Evolutionary conservation across 2,888 invertebrate species (phyloP), one percentile per base, ranked within the genome.

Genomic region (Diaprepes abbreviatus): DNA sequence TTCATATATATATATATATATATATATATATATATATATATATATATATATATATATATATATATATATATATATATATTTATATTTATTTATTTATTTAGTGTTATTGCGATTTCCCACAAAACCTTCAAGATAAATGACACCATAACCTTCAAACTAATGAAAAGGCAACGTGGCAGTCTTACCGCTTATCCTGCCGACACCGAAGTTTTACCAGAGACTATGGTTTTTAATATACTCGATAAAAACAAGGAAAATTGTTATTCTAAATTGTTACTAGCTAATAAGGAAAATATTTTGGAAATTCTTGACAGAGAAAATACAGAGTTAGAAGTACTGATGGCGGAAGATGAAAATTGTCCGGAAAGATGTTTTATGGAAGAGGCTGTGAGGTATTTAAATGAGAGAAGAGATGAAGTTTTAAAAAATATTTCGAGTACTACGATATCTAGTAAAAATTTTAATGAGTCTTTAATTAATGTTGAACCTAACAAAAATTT

Each of bases 321-420:
- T 62, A 80, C 78, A 2, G 93, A 94, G 80, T 86, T 96, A 57
- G 79, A 87, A 73, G 81, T 82, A 2, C 90, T 91, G 79, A 85
- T 91, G 59, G 77, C 78, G 3, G 90, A 90, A 57, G 91, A 92
- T 80, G 89, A 90, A 75, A 89, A 91, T 74, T 91, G 90, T 77
- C 93, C 95, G 0, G 97, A 97, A 85, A 89, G 91, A 78, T 90
- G 93, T 76, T 97, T 93, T 80, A 90, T 96, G 74, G 91, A 96
- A 80, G 90, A 94, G 84, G 97, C 97, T 10, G 83, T 96, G 55
- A 83, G 88, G 55, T 88, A 92, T 80, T 85, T 95, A 6, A 85
- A 86, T 63, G 79, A 84, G 57, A 87, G 92, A 80, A 84, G 87
- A 83, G 72, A 79, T 78, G 45, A 78, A 79, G 50, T 85, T 52